Evolutionary conservation across 2,888 invertebrate genomes (phyloP).

Genomic region (Amblyteles armatorius): DNA sequence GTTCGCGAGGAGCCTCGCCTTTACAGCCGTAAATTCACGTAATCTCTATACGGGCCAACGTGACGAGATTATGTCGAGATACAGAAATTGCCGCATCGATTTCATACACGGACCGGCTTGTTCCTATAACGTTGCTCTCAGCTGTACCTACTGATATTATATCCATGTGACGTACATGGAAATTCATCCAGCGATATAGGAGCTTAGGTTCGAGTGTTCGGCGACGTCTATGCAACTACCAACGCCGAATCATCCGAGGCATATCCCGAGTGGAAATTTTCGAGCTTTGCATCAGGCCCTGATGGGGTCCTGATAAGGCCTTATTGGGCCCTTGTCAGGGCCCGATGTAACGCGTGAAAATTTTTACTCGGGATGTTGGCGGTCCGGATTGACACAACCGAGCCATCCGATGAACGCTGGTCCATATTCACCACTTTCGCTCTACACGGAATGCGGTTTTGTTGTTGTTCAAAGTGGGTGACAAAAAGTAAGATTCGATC

Average conservation of each 20-base stretch:
- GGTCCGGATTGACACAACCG: too few species aligned
- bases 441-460: too few species aligned
- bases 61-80: conserved; percentile 53
- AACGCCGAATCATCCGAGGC: background rate
- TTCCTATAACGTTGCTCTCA: background rate
- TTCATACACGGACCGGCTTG: conserved; percentile 18
- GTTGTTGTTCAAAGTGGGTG: too few species aligned
- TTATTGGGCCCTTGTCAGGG: too few species aligned
- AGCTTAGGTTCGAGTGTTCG: background rate
- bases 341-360: too few species aligned
- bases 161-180: background rate
- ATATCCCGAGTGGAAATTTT: too few species aligned
- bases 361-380: too few species aligned
- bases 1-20: conserved; percentile 3
- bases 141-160: background rate
- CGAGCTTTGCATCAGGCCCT: too few species aligned
- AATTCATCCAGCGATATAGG: background rate
- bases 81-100: conserved; percentile 56
- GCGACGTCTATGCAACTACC: background rate
- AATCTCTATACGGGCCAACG: conserved; percentile 45
- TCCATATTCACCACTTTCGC: too few species aligned
- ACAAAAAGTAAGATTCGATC: too few species aligned
- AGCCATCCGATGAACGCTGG: too few species aligned
- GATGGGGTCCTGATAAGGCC: too few species aligned
- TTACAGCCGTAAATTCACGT: conserved; percentile 34